These are phyloP conservation scores for Acromyrmex charruanus DNA, from an alignment of 1,140 invertebrate species.

Conservation along the genomic window DNA sequence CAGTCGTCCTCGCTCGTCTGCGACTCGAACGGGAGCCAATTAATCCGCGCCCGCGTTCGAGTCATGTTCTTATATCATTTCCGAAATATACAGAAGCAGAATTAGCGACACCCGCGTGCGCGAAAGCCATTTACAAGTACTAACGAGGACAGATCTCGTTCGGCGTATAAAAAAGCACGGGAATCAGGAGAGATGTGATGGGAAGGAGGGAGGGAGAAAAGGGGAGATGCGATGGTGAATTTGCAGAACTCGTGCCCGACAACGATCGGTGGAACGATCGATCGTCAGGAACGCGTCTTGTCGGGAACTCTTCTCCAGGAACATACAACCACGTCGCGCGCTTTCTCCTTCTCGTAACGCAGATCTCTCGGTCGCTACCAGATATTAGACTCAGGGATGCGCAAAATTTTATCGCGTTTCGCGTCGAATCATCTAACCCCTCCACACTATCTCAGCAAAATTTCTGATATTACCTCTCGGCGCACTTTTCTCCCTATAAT, in stretches of 20 bases:
- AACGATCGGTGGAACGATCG: slow-evolving; percentile 4
- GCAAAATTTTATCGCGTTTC: slow-evolving; percentile 38
- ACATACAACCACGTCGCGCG: slow-evolving; percentile 52
- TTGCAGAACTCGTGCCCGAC: slow-evolving; percentile 11
- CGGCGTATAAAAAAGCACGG: slow-evolving; percentile 57
- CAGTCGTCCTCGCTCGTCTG: slow-evolving; percentile 67
- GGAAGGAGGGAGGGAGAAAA: background rate
- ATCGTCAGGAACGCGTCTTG: slow-evolving; percentile 14
- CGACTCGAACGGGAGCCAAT: slow-evolving; percentile 24
- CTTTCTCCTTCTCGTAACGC: slow-evolving; percentile 2
- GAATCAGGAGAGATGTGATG: background rate
- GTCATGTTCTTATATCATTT: slow-evolving; percentile 27
- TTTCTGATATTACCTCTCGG: background rate
- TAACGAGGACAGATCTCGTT: slow-evolving; percentile 63
- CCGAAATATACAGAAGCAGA: slow-evolving; percentile 63
- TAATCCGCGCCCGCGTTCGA: slow-evolving; percentile 15
- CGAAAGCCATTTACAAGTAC: slow-evolving; percentile 66
- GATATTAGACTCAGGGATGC: slow-evolving; percentile 32
- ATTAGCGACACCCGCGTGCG: slow-evolving; percentile 37
- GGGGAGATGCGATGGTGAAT: slow-evolving; percentile 6
- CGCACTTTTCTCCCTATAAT: background rate
- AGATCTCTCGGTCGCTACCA: background rate
- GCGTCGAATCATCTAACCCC: background rate
- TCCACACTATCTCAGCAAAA: background rate
- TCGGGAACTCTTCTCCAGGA: slow-evolving; percentile 53